Base-by-base conservation (phyloP, 2,113 vertebrate species). In the Vanacampus margaritifer region DNA sequence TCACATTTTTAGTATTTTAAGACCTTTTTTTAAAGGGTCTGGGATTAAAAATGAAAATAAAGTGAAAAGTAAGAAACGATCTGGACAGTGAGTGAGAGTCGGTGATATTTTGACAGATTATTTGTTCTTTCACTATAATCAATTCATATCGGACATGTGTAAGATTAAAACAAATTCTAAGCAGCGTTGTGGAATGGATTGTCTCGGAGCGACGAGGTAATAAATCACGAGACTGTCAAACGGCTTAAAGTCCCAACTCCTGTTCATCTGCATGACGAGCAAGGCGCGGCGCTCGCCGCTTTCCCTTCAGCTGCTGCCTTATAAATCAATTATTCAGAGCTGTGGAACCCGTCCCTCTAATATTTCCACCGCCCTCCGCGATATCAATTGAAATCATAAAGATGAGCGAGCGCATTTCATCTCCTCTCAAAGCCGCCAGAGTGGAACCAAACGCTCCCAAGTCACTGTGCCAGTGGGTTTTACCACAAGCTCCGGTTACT, bases 311-410 rank as follows among this genome's bases (percentile, higher is more conserved):
- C 67, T 73, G 81, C 85, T 80, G 79, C 74, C 85, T 86, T 84
- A 83, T 79, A 80, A 87, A 89, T 87, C 83, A 89, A 84, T 88
- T 84, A 86, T 76, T 65, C 74, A 79, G 70, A 80, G 75, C 80
- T 66, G 75, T 71, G 83, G 80, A 84, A 76, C 67, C 75, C 68
- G 75, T 80, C 61, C 59, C 58, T 80, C 51, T 75, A 51, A 79
- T 81, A 65, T 73, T 70, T 74, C 26, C 54, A 57, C 54, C 54
- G 26, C 26, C 61, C 69, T 76, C 61, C 67, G 72, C 64, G 74
- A 65, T 72, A 73, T 74, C 58, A 65, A 80, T 65, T 63, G 67
- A 80, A 73, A 84, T 73, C 76, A 71, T 73, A 73, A 73, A 68
- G 59, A 79, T 28, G 67, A 76, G 43, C 64, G 78, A 73, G 72